Percentiles rank a stretch among this genome's conserved stretches.
Evolutionary conservation across 2,888 invertebrate species (phyloP).

Genomic region (Yponomeuta cagnagella): DNA sequence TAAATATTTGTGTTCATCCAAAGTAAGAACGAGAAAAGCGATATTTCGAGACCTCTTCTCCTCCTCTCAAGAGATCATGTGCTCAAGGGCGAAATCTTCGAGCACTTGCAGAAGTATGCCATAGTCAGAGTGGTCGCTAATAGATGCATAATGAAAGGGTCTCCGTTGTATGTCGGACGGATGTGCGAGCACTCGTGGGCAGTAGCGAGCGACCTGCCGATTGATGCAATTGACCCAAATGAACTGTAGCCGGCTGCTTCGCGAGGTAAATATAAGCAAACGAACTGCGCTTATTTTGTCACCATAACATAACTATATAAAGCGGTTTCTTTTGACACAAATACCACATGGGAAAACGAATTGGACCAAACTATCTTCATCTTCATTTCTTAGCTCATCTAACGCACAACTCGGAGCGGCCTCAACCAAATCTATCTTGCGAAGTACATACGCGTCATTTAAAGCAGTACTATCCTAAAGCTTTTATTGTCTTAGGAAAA

Average conservation of each 20-base stretch:
- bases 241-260: conserved; percentile 25
- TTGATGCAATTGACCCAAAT: conserved; percentile 53
- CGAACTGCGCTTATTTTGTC: background rate
- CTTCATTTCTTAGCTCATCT: background rate
- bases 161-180: conserved; percentile 24
- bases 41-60: too few relatives aligned
- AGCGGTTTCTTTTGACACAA: too few relatives aligned
- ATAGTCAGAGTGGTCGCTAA: background rate
- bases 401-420: background rate
- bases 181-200: conserved; percentile 20
- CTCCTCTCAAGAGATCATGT: too few relatives aligned
- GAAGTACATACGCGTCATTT: background rate
- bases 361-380: too few relatives aligned
- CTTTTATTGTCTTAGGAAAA: background rate
- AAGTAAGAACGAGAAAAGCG: too few relatives aligned
- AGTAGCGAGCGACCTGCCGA: conserved; percentile 38
- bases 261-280: background rate
- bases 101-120: too few relatives aligned
- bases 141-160: conserved; percentile 22
- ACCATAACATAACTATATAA: too few relatives aligned
- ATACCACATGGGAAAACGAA: too few relatives aligned
- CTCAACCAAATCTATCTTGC: background rate
- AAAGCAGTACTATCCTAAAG: background rate
- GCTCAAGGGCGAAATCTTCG: too few relatives aligned
- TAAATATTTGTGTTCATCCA: too few relatives aligned